Percentiles rank a stretch among this genome's conserved stretches.
Evolutionary conservation across 1,140 invertebrate species (phyloP).

Genomic region (Euura lappo): DNA sequence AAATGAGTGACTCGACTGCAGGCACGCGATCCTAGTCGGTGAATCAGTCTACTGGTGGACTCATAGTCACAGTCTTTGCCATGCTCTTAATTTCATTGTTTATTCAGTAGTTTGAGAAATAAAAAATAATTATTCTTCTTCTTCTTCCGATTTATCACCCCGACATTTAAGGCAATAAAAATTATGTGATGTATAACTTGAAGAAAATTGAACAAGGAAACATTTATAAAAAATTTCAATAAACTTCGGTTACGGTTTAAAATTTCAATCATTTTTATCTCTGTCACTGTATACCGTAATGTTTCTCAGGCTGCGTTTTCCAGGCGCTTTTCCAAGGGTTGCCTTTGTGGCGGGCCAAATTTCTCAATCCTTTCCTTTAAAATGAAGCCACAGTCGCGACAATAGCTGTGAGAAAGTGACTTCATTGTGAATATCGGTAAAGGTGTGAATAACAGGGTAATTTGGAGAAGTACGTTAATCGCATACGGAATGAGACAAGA

Average conservation of each 20-base stretch:
- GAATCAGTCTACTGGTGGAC: background rate
- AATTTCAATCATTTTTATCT: background rate
- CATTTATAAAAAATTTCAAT: background rate
- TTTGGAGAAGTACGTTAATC: background rate
- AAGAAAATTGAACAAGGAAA: background rate
- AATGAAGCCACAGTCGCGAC: too few species aligned
- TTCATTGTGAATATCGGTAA: too few species aligned
- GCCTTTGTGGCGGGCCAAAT: too few species aligned
- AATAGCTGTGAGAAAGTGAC: too few species aligned
- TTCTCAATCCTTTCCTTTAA: too few species aligned
- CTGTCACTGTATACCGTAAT: background rate
- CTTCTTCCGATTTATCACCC: too few species aligned
- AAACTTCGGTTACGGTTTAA: background rate
- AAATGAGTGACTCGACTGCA: slow-evolving; percentile 42
- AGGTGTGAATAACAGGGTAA: background rate
- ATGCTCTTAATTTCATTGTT: too few species aligned
- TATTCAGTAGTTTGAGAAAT: too few species aligned
- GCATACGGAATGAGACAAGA: background rate
- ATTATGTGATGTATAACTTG: too few species aligned
- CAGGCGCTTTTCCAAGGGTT: background rate
- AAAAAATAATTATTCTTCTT: too few species aligned
- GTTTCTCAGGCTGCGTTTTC: background rate
- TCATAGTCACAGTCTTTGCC: too few species aligned
- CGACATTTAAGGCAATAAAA: too few species aligned
- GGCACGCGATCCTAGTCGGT: background rate